phyloP scores from a whole-genome alignment of 2,113 vertebrate genomes.

The Heterotis niloticus region DNA sequence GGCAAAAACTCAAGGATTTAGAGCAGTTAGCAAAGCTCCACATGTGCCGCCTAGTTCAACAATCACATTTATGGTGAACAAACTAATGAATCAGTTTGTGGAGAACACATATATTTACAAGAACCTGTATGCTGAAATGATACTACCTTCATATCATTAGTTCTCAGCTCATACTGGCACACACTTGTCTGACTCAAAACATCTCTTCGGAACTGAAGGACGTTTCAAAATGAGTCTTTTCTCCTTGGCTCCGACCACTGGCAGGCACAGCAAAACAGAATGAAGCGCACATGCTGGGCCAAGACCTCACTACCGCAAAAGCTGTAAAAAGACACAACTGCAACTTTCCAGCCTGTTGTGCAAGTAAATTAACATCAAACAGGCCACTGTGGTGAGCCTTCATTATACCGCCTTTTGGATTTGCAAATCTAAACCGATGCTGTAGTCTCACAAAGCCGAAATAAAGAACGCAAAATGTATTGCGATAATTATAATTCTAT shows the following conservation, averaged over 20 bases:
- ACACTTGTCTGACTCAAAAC: background rate
- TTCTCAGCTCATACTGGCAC: background rate
- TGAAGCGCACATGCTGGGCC: background rate
- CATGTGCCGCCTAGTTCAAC: background rate
- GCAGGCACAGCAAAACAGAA: background rate
- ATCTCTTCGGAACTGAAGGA: background rate
- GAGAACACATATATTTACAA: background rate
- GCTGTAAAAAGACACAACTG: background rate
- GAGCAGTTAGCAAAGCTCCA: background rate
- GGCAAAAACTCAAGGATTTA: background rate
- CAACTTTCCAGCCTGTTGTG: background rate
- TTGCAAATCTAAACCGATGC: background rate
- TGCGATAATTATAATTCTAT: too few relatives aligned
- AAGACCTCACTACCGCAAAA: background rate
- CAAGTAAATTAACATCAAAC: background rate
- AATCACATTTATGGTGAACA: background rate
- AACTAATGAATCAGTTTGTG: background rate
- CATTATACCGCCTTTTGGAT: background rate
- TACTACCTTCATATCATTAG: background rate
- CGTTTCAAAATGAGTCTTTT: background rate
- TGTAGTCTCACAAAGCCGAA: too few relatives aligned
- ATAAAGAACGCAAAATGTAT: too few relatives aligned
- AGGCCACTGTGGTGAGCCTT: background rate
- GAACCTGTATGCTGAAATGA: too few relatives aligned
- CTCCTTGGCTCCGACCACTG: background rate